Base-by-base conservation (phyloP, 2,797 vertebrate genomes). In the Anguilla megastoma region DNA sequence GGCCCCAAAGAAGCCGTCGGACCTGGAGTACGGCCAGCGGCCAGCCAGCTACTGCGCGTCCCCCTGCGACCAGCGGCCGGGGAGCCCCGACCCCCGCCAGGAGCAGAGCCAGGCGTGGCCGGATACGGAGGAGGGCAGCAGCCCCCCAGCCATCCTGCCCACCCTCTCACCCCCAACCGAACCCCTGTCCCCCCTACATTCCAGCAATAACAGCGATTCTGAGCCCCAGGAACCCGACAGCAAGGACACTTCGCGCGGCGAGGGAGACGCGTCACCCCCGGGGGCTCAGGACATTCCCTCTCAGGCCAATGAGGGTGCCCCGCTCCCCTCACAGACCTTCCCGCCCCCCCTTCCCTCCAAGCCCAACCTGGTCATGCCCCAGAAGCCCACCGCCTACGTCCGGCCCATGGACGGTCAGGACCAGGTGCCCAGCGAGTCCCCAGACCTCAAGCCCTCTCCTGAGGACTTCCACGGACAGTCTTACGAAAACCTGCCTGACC, bases 341-440 rank as follows among this genome's bases (percentile, higher is more conserved):
- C 97, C 97, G 36, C 94, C 97, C 0, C 93, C 96, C 0, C 94
- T 98, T 87, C 94, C 96, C 18, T 96, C 96, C 16, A 99, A 99
- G 94, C 95, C 94, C 30, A 95, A 93, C 85, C 93, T 94, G 41
- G 92, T 92, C 85, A 96, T 98, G 95, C 96, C 96, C 87, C 96
- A 96, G 93, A 99, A 99, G 94, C 98, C 99, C 69, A 99, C 97
- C 0, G 99, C 99, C 0, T 98, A 99, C 0, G 98, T 99, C 85
- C 96, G 98, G 85, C 98, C 99, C 87, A 98, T 99, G 98, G 98
- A 99, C 30, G 98, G 97, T 84, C 98, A 97, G 91, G 98, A 99
- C 88, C 98, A 98, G 94, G 94, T 95, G 45, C 94, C 95, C 0
- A 95, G 90, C 3, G 96, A 97, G 90, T 98, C 98, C 0, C 97